Evolutionary conservation across 2,888 invertebrate genomes (phyloP).

Genomic region (Drosophila acutilabella): DNA sequence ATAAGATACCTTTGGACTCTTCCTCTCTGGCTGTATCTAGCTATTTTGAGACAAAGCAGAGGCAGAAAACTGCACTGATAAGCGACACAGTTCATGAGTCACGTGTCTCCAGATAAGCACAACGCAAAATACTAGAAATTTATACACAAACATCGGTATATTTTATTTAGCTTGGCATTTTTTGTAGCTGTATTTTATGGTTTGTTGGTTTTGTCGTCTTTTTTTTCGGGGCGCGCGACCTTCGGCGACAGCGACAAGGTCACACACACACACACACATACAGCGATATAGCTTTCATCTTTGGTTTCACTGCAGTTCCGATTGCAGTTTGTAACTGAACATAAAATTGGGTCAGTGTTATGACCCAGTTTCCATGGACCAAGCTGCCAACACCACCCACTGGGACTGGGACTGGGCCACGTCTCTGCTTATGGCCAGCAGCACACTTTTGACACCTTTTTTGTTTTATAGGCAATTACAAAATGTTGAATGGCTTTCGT

Average conservation of each 20-base stretch:
- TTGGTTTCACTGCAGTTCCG: conserved; percentile 26
- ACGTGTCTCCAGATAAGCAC: conserved; percentile 37
- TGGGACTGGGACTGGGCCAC: not conserved
- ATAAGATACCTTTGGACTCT: conserved; percentile 30
- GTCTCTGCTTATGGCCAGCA: not conserved
- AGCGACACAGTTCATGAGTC: conserved; percentile 30
- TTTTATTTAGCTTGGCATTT: not conserved
- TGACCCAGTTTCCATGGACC: conserved; percentile 65
- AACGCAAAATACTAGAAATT: not conserved
- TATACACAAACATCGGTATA: not conserved
- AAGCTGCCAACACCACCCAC: not conserved
- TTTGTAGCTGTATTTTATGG: conserved; percentile 32
- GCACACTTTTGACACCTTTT: conserved; percentile 24
- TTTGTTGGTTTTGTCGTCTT: conserved; percentile 14
- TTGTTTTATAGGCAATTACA: conserved; percentile 1
- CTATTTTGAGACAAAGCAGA: not conserved
- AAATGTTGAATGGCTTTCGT: conserved; percentile 5
- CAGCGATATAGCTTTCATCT: conserved; percentile 7
- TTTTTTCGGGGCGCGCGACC: conserved; percentile 34
- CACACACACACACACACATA: conserved; percentile 19
- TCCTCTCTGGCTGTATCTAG: not conserved
- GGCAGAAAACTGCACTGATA: conserved; percentile 13
- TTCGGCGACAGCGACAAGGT: conserved; percentile 52
- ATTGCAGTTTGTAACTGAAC: conserved; percentile 13
- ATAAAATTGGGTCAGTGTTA: conserved; percentile 75